Base-by-base conservation (phyloP, 2,888 invertebrate species). In the Lamproptera curius region DNA sequence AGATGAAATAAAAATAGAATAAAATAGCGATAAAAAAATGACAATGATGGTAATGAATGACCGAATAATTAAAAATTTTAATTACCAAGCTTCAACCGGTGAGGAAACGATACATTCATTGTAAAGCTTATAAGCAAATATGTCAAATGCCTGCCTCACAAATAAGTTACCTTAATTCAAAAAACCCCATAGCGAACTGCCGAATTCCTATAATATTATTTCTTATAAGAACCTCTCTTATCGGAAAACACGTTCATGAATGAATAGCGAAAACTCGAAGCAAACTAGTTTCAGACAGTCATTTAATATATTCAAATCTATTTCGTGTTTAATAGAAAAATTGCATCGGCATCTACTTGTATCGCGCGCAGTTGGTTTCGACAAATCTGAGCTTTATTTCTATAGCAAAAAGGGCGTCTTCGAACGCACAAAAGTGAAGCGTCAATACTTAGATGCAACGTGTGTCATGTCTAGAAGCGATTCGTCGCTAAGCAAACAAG, bases 401-500 rank as follows among this genome's bases (percentile, higher is more conserved):
- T 26, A 41, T 45, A 4, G 11, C 1, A 2, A 4, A 0, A 26
- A 28, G 31, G 17, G 16, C 8, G 34, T 35, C 9, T 39, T 2
- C 1, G 14, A n/a, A 31, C 33, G 45, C 43, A 43, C 23, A n/a
- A 42, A n/a, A 40, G 20, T 2, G 23, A 31, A n/a, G 35, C 46
- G 38, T 13, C 44, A 38, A 43, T 45, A 35, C 38, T 52, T 36
- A 58, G 76, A 78, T 80, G 61, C 59, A 65, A 58, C 55, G 53
- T 46, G 53, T 63, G 65, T 77, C 86, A 85, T 87, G 86, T 73
- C 86, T 79, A 78, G 67, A 72, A 76, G 70, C 85, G 78, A 86
- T 87, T 85, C 85, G 79, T 82, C 79, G 83, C 74, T 77, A 73
- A 78, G 78, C 81, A 87, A 86, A 87, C 86, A 87, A 84, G 82